These are phyloP conservation scores for Cecidostiba fungosa DNA, from an alignment of 2,888 invertebrate species.

Conservation along the genomic window DNA sequence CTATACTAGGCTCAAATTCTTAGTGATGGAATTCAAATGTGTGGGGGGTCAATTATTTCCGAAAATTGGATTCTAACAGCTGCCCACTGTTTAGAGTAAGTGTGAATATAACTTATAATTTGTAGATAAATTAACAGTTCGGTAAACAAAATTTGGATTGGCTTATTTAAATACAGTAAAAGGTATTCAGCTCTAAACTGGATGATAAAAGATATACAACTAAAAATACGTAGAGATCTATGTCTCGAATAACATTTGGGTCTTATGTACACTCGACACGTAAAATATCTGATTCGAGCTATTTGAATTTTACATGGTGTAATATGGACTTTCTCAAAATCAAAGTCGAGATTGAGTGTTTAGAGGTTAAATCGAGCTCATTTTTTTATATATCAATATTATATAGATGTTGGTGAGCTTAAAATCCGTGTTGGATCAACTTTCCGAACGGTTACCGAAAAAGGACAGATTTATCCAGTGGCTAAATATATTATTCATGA, in stretches of 20 bases:
- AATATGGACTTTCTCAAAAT: no score
- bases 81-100: slow-evolving; percentile 42
- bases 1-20: slow-evolving; percentile 42
- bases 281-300: no score
- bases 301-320: no score
- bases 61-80: slow-evolving; percentile 17
- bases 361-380: no score
- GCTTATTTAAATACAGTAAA: no score
- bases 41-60: slow-evolving; percentile 26
- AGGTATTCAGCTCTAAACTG: no score
- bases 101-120: not conserved
- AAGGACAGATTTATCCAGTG: not conserved
- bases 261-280: no score
- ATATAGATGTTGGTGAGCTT: not conserved
- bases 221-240: not conserved
- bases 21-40: not conserved
- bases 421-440: slow-evolving; percentile 7
- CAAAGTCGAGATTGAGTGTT: no score
- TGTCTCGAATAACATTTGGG: not conserved
- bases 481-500: not conserved
- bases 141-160: no score
- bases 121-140: no score
- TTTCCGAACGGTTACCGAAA: not conserved
- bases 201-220: no score
- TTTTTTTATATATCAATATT: not conserved